phyloP scores from a whole-genome alignment of 2,113 vertebrate species.

The Psephotus haematonotus region DNA sequence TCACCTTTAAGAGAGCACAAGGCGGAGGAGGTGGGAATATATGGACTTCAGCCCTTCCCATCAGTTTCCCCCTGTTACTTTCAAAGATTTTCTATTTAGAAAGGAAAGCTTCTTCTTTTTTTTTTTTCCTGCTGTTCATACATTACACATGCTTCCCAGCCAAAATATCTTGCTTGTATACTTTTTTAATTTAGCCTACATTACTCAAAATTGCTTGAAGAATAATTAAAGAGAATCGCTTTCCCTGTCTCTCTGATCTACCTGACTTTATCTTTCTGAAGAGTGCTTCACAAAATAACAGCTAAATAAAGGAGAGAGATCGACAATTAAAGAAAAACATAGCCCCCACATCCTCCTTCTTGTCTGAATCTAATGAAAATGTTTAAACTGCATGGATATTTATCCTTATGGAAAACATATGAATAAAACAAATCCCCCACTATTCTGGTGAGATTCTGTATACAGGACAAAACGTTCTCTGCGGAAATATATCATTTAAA shows the following conservation, averaged over 20 bases:
- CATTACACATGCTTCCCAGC: slow-evolving; percentile 63
- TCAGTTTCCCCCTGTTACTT: slow-evolving; percentile 69
- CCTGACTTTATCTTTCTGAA: slow-evolving; percentile 9
- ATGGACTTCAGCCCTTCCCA: slow-evolving; percentile 68
- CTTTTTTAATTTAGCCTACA: slow-evolving; percentile 65
- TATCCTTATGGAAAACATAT: slow-evolving; percentile 66
- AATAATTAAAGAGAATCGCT: slow-evolving; percentile 44
- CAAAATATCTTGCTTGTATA: slow-evolving; percentile 65
- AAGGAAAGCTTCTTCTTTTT: slow-evolving; percentile 23
- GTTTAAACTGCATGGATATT: slow-evolving; percentile 59
- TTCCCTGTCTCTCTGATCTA: neutral
- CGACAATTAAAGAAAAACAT: slow-evolving; percentile 24
- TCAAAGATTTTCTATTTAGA: slow-evolving; percentile 70
- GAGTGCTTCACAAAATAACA: neutral
- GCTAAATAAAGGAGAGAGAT: neutral
- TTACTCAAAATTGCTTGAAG: slow-evolving; percentile 50
- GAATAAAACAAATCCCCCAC: slow-evolving; percentile 52
- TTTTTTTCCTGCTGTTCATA: slow-evolving; percentile 67
- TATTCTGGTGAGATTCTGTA: slow-evolving; percentile 58
- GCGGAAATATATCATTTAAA: slow-evolving; percentile 62
- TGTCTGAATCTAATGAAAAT: slow-evolving; percentile 61
- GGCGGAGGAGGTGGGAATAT: slow-evolving; percentile 65
- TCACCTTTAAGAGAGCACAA: slow-evolving; percentile 68
- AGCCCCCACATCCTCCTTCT: slow-evolving; percentile 6
- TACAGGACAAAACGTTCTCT: slow-evolving; percentile 52